Percentiles rank a stretch among this genome's conserved stretches.
Evolutionary conservation across 1,140 invertebrate genomes (phyloP).

Genomic region (Lordiphosa mommai): DNA sequence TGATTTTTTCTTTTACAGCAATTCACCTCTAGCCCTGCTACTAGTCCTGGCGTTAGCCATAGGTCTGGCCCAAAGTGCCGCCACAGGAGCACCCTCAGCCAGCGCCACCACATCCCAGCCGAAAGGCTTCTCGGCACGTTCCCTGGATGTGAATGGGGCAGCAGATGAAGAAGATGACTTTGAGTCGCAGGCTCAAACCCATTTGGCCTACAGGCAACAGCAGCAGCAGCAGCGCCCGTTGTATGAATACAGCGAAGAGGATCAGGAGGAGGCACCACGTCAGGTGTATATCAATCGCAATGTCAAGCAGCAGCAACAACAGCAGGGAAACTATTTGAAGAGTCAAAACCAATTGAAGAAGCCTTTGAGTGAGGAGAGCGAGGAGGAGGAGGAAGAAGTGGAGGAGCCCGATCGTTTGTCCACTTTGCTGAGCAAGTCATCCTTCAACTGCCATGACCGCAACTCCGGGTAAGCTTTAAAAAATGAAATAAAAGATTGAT

Average conservation of each 20-base stretch:
- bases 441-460: slow-evolving; percentile 89
- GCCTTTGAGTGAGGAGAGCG: slow-evolving; percentile 66
- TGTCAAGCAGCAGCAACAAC: slow-evolving; percentile 58
- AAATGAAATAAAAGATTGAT: not conserved
- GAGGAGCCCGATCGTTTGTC: slow-evolving; percentile 92
- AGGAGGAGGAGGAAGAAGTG: slow-evolving; percentile 87
- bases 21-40: slow-evolving; percentile 39
- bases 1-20: slow-evolving; percentile 36
- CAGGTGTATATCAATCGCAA: slow-evolving; percentile 66
- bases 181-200: slow-evolving; percentile 72
- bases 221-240: slow-evolving; percentile 55
- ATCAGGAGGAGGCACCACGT: slow-evolving; percentile 74
- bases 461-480: slow-evolving; percentile 84
- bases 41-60: slow-evolving; percentile 50
- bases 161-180: slow-evolving; percentile 72
- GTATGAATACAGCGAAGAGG: slow-evolving; percentile 75
- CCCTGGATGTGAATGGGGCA: slow-evolving; percentile 50
- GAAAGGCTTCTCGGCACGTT: slow-evolving; percentile 66
- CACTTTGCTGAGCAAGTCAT: slow-evolving; percentile 89
- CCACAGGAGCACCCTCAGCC: slow-evolving; percentile 46
- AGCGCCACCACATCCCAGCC: slow-evolving; percentile 70
- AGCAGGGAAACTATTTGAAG: slow-evolving; percentile 47
- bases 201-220: slow-evolving; percentile 63
- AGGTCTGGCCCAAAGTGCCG: slow-evolving; percentile 40
- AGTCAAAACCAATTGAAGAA: slow-evolving; percentile 47